Base-by-base conservation (phyloP, 2,888 invertebrate species). In the Ceramica pisi region DNA sequence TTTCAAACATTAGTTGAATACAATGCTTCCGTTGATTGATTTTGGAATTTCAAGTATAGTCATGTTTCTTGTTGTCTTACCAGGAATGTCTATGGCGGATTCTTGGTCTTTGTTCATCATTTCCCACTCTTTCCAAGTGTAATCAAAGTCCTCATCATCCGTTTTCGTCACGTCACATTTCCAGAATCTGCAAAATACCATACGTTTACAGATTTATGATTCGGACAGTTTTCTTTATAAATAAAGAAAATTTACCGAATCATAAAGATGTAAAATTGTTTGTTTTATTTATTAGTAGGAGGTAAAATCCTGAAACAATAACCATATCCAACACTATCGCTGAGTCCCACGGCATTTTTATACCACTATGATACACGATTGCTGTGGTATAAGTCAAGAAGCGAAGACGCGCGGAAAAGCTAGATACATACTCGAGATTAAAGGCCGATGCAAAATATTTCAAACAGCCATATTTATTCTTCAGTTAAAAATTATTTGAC, bases 51-150 rank as follows among this genome's bases (percentile, higher is more conserved):
- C 7, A 23, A 9, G 26, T 41, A 9, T 2, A 38, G 9, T n/a
- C 19, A n/a, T 14, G 38, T 14, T 14, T 14, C 0, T n/a, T 35
- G 0, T 23, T 35, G 0, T 23, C 7, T 68, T 85, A 97, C 98
- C 98, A 88, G 98, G 97, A 87, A 98, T 97, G 90, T 98, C 97
- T 83, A 97, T 97, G 44, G 97, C 94, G 31, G 97, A 97, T 87
- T 97, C 96, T 89, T 97, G 97, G 75, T 97, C 92, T 92, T 97
- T 97, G 82, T 98, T 97, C 90, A 98, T 97, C 98, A 98, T 98
- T 89, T 98, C 98, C 98, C 98, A 99, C 88, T 99, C 98, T 75
- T 97, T 96, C 98, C 98, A 99, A 61, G 97, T 96, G 86, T 98
- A 98, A 62, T 96, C 95, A 55, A 96, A 92, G 77, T 95, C 95